Percentiles rank a stretch among this genome's conserved stretches.
Evolutionary conservation across 2,797 vertebrate species (phyloP).

Genomic region (Paguma larvata): DNA sequence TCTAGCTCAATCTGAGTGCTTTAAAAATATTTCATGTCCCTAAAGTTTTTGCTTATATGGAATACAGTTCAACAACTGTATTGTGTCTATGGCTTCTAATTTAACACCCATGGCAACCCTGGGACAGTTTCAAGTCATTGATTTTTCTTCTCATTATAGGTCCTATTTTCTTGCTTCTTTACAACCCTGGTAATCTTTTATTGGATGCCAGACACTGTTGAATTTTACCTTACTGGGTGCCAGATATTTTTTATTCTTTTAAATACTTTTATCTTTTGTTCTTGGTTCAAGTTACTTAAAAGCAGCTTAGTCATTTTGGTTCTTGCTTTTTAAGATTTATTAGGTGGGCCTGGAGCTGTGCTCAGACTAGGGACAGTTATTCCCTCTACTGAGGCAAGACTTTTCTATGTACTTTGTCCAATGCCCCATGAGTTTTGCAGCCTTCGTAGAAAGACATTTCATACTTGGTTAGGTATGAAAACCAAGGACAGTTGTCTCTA

Average conservation of each 20-base stretch:
- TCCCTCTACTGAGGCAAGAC: neutral
- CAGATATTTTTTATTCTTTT: conserved; percentile 7
- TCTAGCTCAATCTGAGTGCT: conserved; percentile 3
- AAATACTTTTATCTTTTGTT: conserved; percentile 44
- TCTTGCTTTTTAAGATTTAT: neutral
- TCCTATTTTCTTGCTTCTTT: conserved; percentile 8
- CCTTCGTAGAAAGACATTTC: neutral
- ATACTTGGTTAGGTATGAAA: neutral
- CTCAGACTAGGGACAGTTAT: neutral
- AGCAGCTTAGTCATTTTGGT: neutral
- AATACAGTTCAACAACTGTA: neutral
- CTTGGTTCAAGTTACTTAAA: neutral
- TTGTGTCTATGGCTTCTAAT: neutral
- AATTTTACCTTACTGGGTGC: conserved; percentile 1
- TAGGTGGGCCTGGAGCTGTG: neutral
- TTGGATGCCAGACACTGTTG: neutral
- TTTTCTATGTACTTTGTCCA: neutral
- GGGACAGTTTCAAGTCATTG: neutral
- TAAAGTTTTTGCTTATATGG: neutral
- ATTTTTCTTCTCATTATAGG: neutral
- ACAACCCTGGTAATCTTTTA: neutral
- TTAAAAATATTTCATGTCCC: neutral
- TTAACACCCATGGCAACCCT: neutral
- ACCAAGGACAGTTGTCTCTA: neutral
- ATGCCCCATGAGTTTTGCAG: neutral